Evolutionary conservation across 2,797 vertebrate species (phyloP).

Genomic region (Coregonus suidteri): DNA sequence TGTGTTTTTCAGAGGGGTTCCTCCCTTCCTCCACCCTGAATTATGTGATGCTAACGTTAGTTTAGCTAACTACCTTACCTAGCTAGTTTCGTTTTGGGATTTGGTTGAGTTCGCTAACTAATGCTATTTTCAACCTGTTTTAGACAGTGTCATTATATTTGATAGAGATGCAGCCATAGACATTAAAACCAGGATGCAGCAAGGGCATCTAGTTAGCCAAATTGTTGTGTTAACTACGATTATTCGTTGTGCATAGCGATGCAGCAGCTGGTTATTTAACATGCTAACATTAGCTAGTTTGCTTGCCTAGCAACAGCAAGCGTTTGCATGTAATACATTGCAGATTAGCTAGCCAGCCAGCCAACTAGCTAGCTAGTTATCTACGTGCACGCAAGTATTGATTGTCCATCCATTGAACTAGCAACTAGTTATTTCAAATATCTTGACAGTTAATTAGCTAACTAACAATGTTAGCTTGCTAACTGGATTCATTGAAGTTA

Average conservation of each 20-base stretch:
- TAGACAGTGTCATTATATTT: background rate
- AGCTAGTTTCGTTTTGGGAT: conserved; percentile 51
- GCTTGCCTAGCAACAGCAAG: background rate
- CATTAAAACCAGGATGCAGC: background rate
- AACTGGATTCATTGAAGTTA: background rate
- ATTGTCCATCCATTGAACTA: background rate
- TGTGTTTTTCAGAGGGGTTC: conserved; percentile 47
- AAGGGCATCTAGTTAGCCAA: background rate
- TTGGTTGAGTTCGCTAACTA: conserved; percentile 53
- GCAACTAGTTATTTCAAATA: background rate
- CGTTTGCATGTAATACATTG: background rate
- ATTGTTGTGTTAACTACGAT: background rate
- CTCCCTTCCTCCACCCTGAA: conserved; percentile 61
- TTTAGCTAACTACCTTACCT: background rate
- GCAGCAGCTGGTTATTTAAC: background rate
- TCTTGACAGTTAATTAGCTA: background rate
- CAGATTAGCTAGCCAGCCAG: background rate
- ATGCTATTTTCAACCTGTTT: background rate
- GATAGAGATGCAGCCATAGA: background rate
- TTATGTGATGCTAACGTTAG: conserved; percentile 22
- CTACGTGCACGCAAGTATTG: background rate
- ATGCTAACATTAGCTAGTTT: background rate
- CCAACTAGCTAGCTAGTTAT: background rate
- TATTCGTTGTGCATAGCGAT: background rate
- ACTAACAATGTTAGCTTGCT: background rate